Evolutionary conservation across 2,113 vertebrate genomes (phyloP).

Genomic region (rabbit (Oryctolagus cuniculus)): mOryCun1.1 NC_091440.1:32916001-32916500

Average conservation of each 20-base stretch:
- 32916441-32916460: slow-evolving; percentile 27
- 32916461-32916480: background rate
- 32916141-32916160: background rate
- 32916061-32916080: slow-evolving; percentile 60
- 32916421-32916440: slow-evolving; percentile 50
- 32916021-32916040: slow-evolving; percentile 28
- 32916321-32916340: slow-evolving; percentile 47
- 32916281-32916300: slow-evolving; percentile 63
- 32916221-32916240: slow-evolving; percentile 50
- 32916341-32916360: slow-evolving; percentile 63
- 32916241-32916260: slow-evolving; percentile 57
- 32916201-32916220: slow-evolving; percentile 67
- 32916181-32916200: slow-evolving; percentile 47
- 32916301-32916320: slow-evolving; percentile 69
- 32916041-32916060: slow-evolving; percentile 21
- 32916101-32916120: background rate
- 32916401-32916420: slow-evolving; percentile 67
- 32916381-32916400: slow-evolving; percentile 72
- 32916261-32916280: slow-evolving; percentile 62
- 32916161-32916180: slow-evolving; percentile 51
- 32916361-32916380: slow-evolving; percentile 72
- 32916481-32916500: slow-evolving; percentile 65
- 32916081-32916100: background rate
- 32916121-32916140: slow-evolving; percentile 48
- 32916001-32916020: background rate